These are phyloP conservation scores for Nyctibius grandis DNA, from an alignment of 2,797 vertebrate genomes.

Conservation along the genomic window DNA sequence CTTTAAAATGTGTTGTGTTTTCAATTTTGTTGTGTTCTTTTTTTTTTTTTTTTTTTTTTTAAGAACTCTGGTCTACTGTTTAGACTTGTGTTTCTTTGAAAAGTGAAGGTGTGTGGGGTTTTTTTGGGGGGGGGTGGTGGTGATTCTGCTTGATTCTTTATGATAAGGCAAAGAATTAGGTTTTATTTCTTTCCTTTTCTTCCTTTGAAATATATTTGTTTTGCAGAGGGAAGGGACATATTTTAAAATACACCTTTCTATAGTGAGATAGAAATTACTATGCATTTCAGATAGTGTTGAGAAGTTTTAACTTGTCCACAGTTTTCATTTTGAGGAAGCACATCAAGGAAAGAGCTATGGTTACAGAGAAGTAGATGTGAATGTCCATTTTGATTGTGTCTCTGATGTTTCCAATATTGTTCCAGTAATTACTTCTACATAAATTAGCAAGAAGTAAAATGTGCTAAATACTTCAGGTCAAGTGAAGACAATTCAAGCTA, in stretches of 20 bases:
- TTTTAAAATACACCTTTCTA: background rate
- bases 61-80: background rate
- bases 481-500: background rate
- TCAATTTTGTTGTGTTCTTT: too few species aligned
- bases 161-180: background rate
- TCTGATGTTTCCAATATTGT: background rate
- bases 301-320: background rate
- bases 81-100: background rate
- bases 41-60: background rate
- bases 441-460: background rate
- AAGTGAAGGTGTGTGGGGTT: background rate
- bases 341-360: background rate
- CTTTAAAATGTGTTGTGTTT: background rate
- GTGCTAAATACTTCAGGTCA: background rate
- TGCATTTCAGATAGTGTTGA: background rate
- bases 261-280: background rate
- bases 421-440: background rate
- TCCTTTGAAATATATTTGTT: background rate
- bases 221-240: background rate
- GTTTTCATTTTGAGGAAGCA: background rate
- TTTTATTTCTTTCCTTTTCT: background rate
- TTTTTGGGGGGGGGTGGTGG: fast-evolving
- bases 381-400: background rate
- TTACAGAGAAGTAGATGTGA: background rate
- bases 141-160: background rate